phyloP scores from a whole-genome alignment of 2,113 vertebrate genomes.

The Rhinogobius similis region DNA sequence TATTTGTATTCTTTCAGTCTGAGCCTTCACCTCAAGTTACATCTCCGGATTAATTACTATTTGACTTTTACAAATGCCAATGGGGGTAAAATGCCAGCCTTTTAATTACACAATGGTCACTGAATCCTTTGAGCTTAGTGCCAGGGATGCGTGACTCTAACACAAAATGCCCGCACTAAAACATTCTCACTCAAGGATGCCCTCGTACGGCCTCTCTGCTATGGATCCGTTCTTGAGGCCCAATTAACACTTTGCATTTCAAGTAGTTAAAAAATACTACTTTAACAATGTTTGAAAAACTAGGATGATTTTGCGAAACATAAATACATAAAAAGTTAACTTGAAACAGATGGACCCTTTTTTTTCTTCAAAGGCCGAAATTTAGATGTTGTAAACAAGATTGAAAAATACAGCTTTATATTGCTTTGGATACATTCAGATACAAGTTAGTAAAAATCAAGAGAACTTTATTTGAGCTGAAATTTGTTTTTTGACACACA shows the following conservation, averaged over 20 bases:
- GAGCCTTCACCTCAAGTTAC: conserved; percentile 9
- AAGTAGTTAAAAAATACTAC: neutral
- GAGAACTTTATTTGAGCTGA: neutral
- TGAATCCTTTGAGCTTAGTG: conserved; percentile 6
- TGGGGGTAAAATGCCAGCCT: conserved; percentile 6
- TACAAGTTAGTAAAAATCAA: neutral
- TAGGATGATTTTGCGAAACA: neutral
- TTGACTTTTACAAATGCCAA: conserved; percentile 20
- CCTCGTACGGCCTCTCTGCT: conserved; percentile 52
- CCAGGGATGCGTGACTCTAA: conserved; percentile 17
- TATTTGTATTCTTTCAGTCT: conserved; percentile 2
- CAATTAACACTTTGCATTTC: neutral
- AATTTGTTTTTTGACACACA: neutral
- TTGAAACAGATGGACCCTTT: too few relatives aligned
- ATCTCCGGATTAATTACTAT: conserved; percentile 12
- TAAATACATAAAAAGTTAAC: too few relatives aligned
- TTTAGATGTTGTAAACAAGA: too few relatives aligned
- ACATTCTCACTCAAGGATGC: conserved; percentile 33
- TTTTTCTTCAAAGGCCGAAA: neutral
- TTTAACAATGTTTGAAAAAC: neutral
- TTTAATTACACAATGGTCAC: conserved; percentile 9
- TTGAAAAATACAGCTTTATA: too few relatives aligned
- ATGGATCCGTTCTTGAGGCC: conserved; percentile 11
- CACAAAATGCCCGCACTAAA: conserved; percentile 44
- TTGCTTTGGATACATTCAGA: too few relatives aligned